Percentiles rank a stretch among this genome's conserved stretches.
phyloP scores from a whole-genome alignment of 1,140 invertebrate genomes.

The Melanaphis sacchari region DNA sequence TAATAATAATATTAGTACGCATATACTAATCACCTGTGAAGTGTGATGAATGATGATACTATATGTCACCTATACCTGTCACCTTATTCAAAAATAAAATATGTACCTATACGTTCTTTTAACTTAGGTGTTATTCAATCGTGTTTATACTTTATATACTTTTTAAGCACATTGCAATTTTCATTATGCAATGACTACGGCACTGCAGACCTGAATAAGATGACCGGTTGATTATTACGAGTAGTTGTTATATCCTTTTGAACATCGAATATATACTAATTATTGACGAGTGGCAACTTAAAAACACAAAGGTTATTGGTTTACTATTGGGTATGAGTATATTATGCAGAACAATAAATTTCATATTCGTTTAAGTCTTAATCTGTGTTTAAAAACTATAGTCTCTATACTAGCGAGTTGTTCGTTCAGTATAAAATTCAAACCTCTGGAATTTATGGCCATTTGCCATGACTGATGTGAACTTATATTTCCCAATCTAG shows the following conservation, averaged over 20 bases:
- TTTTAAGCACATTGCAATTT: not conserved
- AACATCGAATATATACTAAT: not conserved
- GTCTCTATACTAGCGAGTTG: not conserved
- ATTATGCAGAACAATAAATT: not conserved
- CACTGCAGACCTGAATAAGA: no score
- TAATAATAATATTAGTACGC: no score
- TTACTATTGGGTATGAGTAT: not conserved
- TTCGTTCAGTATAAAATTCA: not conserved
- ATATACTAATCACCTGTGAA: no score
- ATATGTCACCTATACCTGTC: no score
- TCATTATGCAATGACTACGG: no score
- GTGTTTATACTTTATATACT: not conserved
- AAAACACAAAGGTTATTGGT: not conserved
- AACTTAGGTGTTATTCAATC: not conserved
- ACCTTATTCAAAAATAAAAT: not conserved
- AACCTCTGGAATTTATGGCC: conserved; percentile 55
- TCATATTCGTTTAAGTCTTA: not conserved
- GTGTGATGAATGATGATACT: no score
- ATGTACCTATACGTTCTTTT: not conserved
- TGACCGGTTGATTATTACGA: not conserved
- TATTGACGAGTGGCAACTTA: not conserved
- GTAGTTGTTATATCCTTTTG: no score
- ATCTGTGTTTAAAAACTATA: not conserved
- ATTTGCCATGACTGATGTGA: conserved; percentile 25
- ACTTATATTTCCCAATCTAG: conserved; percentile 40